Evolutionary conservation across 2,113 vertebrate genomes (phyloP).

Genomic region (Phodopus roborovskii): DNA sequence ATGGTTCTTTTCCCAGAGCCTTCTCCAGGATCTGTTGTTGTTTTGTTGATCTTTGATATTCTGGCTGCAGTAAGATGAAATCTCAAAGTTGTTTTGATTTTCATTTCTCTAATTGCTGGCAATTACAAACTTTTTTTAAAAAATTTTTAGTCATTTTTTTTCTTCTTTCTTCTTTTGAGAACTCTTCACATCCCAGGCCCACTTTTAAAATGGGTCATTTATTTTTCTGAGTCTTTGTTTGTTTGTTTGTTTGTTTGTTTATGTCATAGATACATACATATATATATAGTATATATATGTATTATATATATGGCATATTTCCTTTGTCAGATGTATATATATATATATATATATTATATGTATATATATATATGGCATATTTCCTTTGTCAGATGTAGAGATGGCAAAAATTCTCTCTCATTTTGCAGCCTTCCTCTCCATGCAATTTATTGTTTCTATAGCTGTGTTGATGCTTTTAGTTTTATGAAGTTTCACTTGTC

Average conservation of each 20-base stretch:
- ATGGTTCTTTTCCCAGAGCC: background rate
- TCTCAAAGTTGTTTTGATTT: background rate
- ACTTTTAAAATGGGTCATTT: background rate
- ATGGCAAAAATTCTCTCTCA: background rate
- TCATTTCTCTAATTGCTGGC: background rate
- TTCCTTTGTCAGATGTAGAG: background rate
- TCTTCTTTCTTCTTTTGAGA: background rate
- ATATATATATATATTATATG: background rate
- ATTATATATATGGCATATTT: no score
- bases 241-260: no score
- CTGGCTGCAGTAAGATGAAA: background rate
- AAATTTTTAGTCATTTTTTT: background rate
- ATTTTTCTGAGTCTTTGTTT: background rate
- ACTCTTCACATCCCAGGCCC: background rate
- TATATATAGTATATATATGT: background rate
- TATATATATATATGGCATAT: background rate
- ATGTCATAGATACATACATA: no score
- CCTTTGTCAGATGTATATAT: background rate
- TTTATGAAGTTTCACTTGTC: background rate
- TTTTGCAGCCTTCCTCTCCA: background rate
- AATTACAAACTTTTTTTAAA: background rate
- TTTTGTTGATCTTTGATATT: background rate
- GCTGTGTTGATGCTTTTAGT: background rate
- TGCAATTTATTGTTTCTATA: background rate
- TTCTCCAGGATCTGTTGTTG: background rate